phyloP scores from a whole-genome alignment of 2,113 vertebrate species.

The Hemiprocne comata region DNA sequence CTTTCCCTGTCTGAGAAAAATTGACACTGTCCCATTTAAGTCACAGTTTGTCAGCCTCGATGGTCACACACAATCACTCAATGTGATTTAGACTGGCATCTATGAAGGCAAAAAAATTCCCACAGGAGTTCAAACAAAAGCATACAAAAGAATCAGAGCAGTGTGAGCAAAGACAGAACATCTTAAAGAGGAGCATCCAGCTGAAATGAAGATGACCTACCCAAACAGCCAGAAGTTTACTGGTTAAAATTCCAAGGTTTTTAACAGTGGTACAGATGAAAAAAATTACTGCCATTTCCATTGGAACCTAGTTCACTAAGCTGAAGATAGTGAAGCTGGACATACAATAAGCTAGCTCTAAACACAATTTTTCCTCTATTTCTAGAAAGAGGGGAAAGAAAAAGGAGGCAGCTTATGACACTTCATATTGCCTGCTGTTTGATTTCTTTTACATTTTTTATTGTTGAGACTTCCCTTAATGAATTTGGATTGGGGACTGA shows the following conservation, averaged over 20 bases:
- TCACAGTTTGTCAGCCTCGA: conserved; percentile 48
- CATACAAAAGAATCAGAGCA: not conserved
- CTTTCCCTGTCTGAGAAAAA: conserved; percentile 46
- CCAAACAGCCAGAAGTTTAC: not conserved
- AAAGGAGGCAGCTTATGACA: fast-evolving
- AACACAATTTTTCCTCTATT: not conserved
- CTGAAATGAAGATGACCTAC: not conserved
- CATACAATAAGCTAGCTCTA: not conserved
- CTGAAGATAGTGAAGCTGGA: not conserved
- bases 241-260: not conserved
- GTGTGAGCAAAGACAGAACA: not conserved
- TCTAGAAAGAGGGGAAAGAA: not conserved
- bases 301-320: not conserved
- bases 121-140: not conserved
- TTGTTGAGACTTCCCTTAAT: not conserved
- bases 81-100: conserved; percentile 36
- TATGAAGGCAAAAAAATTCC: not conserved
- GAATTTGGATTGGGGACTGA: fast-evolving
- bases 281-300: not conserved
- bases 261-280: not conserved
- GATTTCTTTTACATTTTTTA: not conserved
- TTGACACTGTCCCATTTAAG: conserved; percentile 60
- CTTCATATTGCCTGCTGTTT: not conserved
- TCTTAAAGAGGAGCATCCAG: not conserved
- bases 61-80: conserved; percentile 43